Conservation (phyloP, 1,140 invertebrate species). For the Homalodisca vitripennis region DNA sequence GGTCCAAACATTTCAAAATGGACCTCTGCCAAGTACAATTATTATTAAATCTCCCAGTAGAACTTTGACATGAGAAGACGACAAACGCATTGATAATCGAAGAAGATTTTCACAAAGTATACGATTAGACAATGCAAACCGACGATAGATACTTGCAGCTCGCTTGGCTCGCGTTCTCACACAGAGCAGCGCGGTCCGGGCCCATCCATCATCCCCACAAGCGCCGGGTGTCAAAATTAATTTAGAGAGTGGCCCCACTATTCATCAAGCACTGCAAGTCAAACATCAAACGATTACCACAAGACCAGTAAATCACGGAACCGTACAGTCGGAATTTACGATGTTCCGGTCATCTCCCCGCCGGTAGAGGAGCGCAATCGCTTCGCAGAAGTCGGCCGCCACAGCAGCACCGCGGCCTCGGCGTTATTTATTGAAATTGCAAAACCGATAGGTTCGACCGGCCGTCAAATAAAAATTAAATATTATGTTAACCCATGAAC, state of each 20-base stretch:
- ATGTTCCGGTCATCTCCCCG: not conserved
- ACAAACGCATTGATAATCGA: no score
- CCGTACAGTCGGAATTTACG: not conserved
- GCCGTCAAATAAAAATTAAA: conserved; percentile 21
- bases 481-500: conserved; percentile 18
- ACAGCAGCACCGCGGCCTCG: not conserved
- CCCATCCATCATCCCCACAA: no score
- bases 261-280: conserved; percentile 9
- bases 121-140: no score
- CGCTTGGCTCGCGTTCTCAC: no score
- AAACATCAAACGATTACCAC: conserved; percentile 20
- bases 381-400: not conserved
- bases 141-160: no score
- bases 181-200: no score
- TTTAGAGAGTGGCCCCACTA: not conserved
- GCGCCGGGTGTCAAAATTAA: conserved; percentile 9
- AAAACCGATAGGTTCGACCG: conserved; percentile 9
- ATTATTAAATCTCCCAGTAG: no score
- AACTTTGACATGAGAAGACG: no score
- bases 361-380: not conserved
- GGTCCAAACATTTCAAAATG: no score
- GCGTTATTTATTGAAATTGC: conserved; percentile 22
- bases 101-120: no score
- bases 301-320: conserved; percentile 1
- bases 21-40: no score